Percentiles rank a stretch among this genome's conserved stretches.
phyloP scores from a whole-genome alignment of 1,140 invertebrate genomes.

The Magallana ariakensis region DNA sequence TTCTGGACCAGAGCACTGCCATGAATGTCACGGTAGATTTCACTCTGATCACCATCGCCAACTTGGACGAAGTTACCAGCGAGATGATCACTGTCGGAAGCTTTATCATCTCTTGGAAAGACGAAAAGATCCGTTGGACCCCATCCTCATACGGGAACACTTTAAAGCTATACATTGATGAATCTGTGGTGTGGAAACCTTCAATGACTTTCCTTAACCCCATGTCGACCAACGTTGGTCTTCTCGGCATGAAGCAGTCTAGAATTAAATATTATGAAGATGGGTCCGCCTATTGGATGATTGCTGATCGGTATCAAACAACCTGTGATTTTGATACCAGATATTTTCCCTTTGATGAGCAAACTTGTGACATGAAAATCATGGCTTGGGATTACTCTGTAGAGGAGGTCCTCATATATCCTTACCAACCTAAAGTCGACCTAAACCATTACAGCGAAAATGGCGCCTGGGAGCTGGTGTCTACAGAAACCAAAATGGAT shows the following conservation, averaged over 20 bases:
- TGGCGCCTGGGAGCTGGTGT: conserved; percentile 19
- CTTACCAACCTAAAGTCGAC: background rate
- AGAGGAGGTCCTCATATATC: background rate
- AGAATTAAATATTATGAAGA: background rate
- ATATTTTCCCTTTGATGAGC: conserved; percentile 25
- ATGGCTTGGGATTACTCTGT: conserved; percentile 27
- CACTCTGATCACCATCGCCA: background rate
- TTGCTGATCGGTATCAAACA: conserved; percentile 17
- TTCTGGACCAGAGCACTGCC: background rate
- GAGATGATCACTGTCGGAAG: background rate
- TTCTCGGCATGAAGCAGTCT: background rate
- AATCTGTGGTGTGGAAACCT: conserved; percentile 54
- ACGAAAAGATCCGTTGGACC: conserved; percentile 36
- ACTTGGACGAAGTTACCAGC: conserved; percentile 12
- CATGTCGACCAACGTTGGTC: background rate
- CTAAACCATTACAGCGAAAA: background rate
- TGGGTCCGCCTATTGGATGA: background rate
- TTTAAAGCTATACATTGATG: conserved; percentile 39
- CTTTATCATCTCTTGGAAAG: conserved; percentile 51
- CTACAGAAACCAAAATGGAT: conserved; percentile 4
- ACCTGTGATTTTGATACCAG: conserved; percentile 31
- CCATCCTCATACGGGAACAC: background rate
- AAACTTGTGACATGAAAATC: conserved; percentile 2
- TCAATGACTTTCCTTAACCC: conserved; percentile 51
- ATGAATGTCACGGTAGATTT: conserved; percentile 1